A percentile compares a stretch with the other conserved stretches of the same genome.
Evolutionary conservation across 2,797 vertebrate species (phyloP).

Genomic region (Paratrypauchen microcephalus): DNA sequence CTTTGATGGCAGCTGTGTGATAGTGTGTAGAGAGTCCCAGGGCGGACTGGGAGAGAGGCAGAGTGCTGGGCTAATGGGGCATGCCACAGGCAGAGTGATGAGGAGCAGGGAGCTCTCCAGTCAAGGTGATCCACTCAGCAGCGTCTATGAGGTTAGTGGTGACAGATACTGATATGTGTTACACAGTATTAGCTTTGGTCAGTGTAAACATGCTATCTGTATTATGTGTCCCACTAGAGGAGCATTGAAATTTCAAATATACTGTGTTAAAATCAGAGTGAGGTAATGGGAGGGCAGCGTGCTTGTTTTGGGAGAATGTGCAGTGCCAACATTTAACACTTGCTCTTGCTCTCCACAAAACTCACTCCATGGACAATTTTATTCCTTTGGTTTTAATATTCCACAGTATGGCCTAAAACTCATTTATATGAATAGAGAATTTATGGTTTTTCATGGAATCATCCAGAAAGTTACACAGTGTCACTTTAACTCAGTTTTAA

Average conservation of each 20-base stretch:
- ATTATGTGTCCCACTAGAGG: not conserved
- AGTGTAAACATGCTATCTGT: not conserved
- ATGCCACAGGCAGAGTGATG: conserved; percentile 60
- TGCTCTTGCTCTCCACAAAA: too few species aligned
- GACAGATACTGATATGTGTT: conserved; percentile 3
- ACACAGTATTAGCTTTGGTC: not conserved
- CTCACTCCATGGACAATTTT: too few species aligned
- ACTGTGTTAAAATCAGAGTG: not conserved
- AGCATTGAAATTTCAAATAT: not conserved
- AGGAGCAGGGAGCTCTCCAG: conserved; percentile 64
- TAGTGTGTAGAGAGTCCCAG: conserved; percentile 47
- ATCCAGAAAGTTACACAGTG: not conserved
- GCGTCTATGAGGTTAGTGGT: conserved; percentile 46
- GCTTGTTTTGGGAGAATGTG: not conserved
- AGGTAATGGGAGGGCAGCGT: not conserved
- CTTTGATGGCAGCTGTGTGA: conserved; percentile 59
- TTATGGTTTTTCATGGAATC: too few species aligned
- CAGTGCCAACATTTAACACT: not conserved
- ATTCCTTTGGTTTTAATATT: not conserved
- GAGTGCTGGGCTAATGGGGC: conserved; percentile 34
- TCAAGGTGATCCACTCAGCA: conserved; percentile 60
- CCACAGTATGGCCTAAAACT: not conserved
- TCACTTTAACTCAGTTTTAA: not conserved
- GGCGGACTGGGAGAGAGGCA: conserved; percentile 39
- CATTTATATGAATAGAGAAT: not conserved